These are phyloP conservation scores for Entomobrya multifasciata DNA, from an alignment of 2,888 invertebrate species.

Conservation along the genomic window DNA sequence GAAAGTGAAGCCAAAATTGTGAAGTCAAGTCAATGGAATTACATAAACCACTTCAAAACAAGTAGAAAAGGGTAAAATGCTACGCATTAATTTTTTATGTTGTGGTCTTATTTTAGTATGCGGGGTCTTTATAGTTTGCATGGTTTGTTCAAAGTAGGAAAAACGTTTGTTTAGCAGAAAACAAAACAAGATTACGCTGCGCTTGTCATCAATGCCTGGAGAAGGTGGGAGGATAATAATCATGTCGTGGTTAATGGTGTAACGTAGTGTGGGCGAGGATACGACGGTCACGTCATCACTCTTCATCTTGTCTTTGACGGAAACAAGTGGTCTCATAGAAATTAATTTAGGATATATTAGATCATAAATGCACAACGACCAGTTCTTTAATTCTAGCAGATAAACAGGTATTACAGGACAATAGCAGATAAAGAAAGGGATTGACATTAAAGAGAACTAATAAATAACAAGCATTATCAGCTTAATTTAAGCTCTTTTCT, in stretches of 20 bases:
- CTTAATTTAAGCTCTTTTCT: conserved; percentile 5
- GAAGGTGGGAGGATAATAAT: not conserved
- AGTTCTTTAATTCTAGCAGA: not conserved
- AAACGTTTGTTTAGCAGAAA: not conserved
- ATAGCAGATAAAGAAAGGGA: too few species aligned
- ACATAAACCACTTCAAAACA: not conserved
- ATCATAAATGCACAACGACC: too few species aligned
- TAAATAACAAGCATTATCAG: conserved; percentile 4
- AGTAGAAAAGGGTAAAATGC: not conserved
- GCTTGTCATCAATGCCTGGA: not conserved
- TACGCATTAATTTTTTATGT: not conserved
- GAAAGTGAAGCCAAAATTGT: too few species aligned
- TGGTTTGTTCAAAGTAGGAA: not conserved
- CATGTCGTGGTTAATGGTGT: not conserved
- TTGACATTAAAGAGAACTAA: not conserved
- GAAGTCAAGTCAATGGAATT: not conserved
- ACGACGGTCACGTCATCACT: not conserved
- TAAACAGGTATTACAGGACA: not conserved
- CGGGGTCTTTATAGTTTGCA: not conserved
- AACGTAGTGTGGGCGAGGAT: not conserved
- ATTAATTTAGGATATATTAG: not conserved
- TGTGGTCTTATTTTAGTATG: not conserved
- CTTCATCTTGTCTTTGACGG: not conserved
- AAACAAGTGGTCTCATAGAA: not conserved
- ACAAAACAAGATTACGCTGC: not conserved